Evolutionary conservation across 2,797 vertebrate species (phyloP), one percentile per base, ranked within the genome.

Genomic region (Macropus fuliginosus): DNA sequence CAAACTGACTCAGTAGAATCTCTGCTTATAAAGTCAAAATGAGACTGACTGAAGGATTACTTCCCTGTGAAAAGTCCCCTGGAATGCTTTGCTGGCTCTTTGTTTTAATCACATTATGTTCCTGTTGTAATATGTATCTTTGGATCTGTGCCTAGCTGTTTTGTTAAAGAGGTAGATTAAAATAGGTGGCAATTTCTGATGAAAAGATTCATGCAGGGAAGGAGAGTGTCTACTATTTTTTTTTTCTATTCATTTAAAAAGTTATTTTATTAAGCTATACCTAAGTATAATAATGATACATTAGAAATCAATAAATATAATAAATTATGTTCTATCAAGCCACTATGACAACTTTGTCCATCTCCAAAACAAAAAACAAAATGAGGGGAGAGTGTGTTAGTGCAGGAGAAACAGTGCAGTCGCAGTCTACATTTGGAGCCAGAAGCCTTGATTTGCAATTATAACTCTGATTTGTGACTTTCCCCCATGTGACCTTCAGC

Each of bases 81-180:
- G 40, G 40, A 46, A 87, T 46, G 74, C 74, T 50, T 87, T 87
- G 74, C 74, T 87, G 24, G 74, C 74, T 87, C 74, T 87, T 87
- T 87, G 74, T 87, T 87, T 87, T 87, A 87, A 87, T 87, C 40
- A 87, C 74, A 87, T 87, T 87, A 87, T 87, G 74, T 87, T 50
- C 40, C 74, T 50, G 40, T 87, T 11, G 74, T 50, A 87, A 87
- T 87, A 87, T 87, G 40, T 27, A 50, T 87, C 40, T 87, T 87
- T 87, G 74, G 74, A 87, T 87, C 21, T 27, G 21, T 46, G 74
- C 74, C 74, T 87, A 50, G 40, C 9, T 87, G 50, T 87, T 87
- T 87, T 87, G 74, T 87, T 87, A 28, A 87, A 87, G 74, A 87
- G 40, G 74, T 87, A 87, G 50, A 87, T 87, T 46, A 50, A 87